These are phyloP conservation scores for Pseudocheirus occidentalis DNA, from an alignment of 2,797 vertebrate genomes.

Conservation along the genomic window DNA sequence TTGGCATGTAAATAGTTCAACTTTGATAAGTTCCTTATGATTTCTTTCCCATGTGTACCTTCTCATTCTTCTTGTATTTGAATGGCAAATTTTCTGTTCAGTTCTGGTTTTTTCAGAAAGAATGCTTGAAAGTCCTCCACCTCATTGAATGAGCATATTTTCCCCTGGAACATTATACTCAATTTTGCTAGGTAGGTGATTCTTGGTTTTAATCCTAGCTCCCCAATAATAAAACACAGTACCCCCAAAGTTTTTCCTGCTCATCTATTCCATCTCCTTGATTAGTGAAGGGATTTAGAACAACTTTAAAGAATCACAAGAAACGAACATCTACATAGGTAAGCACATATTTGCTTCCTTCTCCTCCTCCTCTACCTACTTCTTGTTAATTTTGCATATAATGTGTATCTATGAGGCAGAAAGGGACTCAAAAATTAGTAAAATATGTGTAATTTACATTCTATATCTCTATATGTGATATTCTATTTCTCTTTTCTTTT, in stretches of 20 bases:
- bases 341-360: not conserved
- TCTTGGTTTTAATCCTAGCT: no score
- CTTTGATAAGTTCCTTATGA: no score
- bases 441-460: not conserved
- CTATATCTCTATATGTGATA: not conserved
- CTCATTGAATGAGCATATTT: no score
- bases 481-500: not conserved
- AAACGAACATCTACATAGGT: not conserved
- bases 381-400: not conserved
- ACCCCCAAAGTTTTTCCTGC: rapidly evolving
- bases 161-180: no score
- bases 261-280: not conserved
- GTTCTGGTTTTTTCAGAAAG: no score
- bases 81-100: no score
- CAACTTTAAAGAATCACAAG: not conserved
- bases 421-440: not conserved
- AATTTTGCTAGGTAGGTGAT: no score
- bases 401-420: not conserved
- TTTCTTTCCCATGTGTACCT: no score
- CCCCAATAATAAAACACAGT: no score
- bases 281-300: not conserved
- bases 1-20: no score
- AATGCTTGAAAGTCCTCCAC: no score
- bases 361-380: not conserved
- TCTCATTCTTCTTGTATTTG: no score